These are phyloP conservation scores for Parazoanthus atlanticus DNA, from an alignment of 92 coral and sea anemone genomes.

Conservation along the genomic window DNA sequence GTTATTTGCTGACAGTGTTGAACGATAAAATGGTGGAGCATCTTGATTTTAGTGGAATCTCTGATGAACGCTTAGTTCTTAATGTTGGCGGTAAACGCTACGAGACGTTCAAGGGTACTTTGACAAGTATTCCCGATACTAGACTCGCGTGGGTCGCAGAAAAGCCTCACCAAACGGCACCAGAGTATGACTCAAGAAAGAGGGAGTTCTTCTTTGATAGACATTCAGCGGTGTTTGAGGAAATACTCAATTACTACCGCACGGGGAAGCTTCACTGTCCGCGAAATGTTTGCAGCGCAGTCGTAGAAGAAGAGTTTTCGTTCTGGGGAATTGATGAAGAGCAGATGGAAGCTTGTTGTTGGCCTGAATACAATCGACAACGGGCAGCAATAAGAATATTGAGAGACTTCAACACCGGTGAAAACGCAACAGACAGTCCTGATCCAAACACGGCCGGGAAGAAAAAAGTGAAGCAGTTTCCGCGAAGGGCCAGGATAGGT, in stretches of 20 bases:
- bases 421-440: slow-evolving; percentile 47
- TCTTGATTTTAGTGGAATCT: neutral
- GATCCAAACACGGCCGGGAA: slow-evolving; percentile 48
- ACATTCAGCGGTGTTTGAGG: slow-evolving; percentile 77
- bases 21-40: neutral
- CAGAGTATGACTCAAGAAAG: slow-evolving; percentile 62
- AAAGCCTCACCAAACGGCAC: slow-evolving; percentile 59
- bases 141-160: slow-evolving; percentile 79
- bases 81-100: slow-evolving; percentile 79
- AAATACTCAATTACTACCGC: slow-evolving; percentile 77
- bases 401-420: slow-evolving; percentile 59
- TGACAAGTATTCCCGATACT: slow-evolving; percentile 80
- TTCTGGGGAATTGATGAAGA: slow-evolving; percentile 88
- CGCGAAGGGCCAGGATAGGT: slow-evolving; percentile 28
- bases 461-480: slow-evolving; percentile 5
- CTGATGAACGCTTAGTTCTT: slow-evolving; percentile 61
- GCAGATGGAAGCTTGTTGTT: slow-evolving; percentile 83
- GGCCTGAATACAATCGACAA: slow-evolving; percentile 85
- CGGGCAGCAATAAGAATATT: slow-evolving; percentile 68
- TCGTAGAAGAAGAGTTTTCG: slow-evolving; percentile 75
- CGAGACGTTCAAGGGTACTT: slow-evolving; percentile 75
- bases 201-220: slow-evolving; percentile 83
- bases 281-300: slow-evolving; percentile 78
- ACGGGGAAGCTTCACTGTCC: slow-evolving; percentile 86
- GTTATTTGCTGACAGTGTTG: neutral